Evolutionary conservation across 1,140 invertebrate genomes (phyloP), one percentile per base, ranked within the genome.

Genomic region (Sesamia nonagrioides): DNA sequence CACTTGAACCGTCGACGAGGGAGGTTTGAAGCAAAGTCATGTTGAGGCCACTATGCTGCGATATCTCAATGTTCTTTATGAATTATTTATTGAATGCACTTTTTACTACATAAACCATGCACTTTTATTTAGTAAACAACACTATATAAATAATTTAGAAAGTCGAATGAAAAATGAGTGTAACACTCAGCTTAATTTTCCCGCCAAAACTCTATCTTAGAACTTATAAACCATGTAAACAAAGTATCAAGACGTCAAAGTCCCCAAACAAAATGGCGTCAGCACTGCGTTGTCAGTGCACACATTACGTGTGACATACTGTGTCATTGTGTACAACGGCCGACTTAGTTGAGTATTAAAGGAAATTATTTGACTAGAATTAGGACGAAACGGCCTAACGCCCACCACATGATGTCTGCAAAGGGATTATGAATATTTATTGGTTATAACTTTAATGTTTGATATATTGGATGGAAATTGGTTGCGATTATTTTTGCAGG

Each of bases 261-360:
- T 73, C 80, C 58, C 2, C 0, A 27, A 80, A 77, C 15, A 82
- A 82, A 84, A 71, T 40, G 60, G 50, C 58, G 56, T 18, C 80
- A 79, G 80, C 83, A 82, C 79, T 73, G 82, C 76, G 83, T 89
- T 93, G 90, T 92, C 90, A 91, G 68, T 87, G 90, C 87, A 90
- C 90, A 89, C 91, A 94, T 92, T 92, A 92, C 85, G 86, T 86
- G 89, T 92, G 89, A 93, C 88, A 92, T 93, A 93, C 85, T 88
- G 87, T 82, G 71, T 89, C 79, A 91, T 90, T 91, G 91, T 91
- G 83, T 83, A 85, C 85, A 87, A 92, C 88, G 90, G 82, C 85
- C 88, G 88, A 91, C 91, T 91, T 89, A 90, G 85, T 85, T 66
- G 83, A 84, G 87, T 88, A 89, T 90, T 88, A 87, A 86, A 82